Base-by-base conservation (phyloP, 2,888 invertebrate genomes). In the Orthonychiurus folsomi region DNA sequence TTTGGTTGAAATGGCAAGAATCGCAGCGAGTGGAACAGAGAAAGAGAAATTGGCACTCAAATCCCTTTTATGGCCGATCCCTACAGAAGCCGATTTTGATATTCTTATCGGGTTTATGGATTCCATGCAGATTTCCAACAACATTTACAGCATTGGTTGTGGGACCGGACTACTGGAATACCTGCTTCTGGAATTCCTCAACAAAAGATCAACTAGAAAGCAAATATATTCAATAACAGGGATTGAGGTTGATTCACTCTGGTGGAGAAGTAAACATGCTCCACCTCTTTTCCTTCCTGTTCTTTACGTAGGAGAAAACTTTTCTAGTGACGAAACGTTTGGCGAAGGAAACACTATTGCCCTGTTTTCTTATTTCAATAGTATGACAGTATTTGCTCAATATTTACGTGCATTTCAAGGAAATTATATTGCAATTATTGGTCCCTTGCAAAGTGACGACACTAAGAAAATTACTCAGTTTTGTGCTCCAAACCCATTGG, bases 101-200 rank as follows among this genome's bases (percentile, higher is more conserved):
- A 85, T 84, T 74, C 76, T 89, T 0, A 78, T 80, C 68, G 71
- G 63, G 0, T 66, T 66, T 53, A 62, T 70, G 50, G 62, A 64
- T 27, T 65, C 69, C 15, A 62, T 64, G 3, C 56, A 64, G 47
- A 61, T 70, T 15, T 56, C 66, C 69, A 74, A 76, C 3, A 79
- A 78, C 26, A 76, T 89, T 50, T 75, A 85, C 62, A 89, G 89
- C 69, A 77, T 90, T 47, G 89, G 89, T 1, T 89, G 89, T 75
- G 89, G 90, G 18, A 85, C 85, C 67, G 89, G 89, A 0, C 78
- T 90, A n/a, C 78, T 90, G 28, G 90, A 90, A 76, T 89, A 89
- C 89, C 82, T 89, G 69, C 78, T 90, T 56, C 78, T 78, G 53
- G 78, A 69, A 68, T 37, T 68, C 20, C 65, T 52, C 12, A 20